Percentiles rank a stretch among this genome's conserved stretches.
Conservation (phyloP, 2,888 invertebrate genomes). For the Choreutis nemorana region DNA sequence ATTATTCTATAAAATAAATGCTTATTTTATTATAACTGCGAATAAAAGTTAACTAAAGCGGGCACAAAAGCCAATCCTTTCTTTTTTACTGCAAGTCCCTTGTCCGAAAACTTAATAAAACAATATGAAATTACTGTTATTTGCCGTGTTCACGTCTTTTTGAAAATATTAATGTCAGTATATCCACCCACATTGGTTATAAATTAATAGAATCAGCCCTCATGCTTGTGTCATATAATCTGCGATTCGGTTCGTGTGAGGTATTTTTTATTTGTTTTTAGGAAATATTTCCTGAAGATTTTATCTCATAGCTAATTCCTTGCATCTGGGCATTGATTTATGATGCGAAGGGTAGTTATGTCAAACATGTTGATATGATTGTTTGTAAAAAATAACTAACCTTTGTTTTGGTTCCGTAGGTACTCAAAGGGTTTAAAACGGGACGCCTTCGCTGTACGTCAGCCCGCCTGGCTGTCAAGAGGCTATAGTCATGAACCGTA, state of each 20-base stretch:
- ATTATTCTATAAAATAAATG: no score
- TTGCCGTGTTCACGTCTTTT: conserved; percentile 25
- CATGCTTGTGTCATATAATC: conserved; percentile 56
- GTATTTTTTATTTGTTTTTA: conserved; percentile 59
- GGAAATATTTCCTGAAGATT: conserved; percentile 37
- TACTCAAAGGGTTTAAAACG: no score
- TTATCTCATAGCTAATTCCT: conserved; percentile 38
- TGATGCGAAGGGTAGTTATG: conserved; percentile 31
- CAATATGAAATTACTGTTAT: conserved; percentile 46
- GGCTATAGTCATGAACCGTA: no score
- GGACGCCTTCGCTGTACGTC: no score
- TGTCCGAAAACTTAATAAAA: conserved; percentile 37
- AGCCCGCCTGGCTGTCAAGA: no score
- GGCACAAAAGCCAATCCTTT: no score
- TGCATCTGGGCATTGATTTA: conserved; percentile 49
- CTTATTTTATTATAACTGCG: no score
- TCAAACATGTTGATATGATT: no score
- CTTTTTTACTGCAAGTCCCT: no score
- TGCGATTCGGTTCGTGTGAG: conserved; percentile 58
- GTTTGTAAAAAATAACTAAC: no score
- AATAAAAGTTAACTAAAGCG: no score
- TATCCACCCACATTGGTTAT: conserved; percentile 66
- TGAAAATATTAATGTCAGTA: conserved; percentile 55
- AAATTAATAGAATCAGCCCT: conserved; percentile 64
- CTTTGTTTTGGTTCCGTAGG: no score